phyloP scores from a whole-genome alignment of 2,113 vertebrate species.

The Saccopteryx leptura region DNA sequence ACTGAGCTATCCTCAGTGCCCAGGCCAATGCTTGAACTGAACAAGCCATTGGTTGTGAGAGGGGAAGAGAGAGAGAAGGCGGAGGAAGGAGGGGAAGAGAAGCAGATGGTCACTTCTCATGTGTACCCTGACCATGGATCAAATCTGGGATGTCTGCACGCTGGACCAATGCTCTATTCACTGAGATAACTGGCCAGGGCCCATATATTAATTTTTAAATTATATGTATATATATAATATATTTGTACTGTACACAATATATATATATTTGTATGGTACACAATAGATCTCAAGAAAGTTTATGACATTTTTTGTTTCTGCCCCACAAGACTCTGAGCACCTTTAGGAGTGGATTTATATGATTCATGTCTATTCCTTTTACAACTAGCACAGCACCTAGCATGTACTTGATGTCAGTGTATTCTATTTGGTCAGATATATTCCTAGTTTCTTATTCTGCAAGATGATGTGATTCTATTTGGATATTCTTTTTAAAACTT shows the following conservation, averaged over 20 bases:
- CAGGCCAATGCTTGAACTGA: too few relatives aligned
- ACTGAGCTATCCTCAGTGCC: too few relatives aligned
- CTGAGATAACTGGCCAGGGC: too few relatives aligned
- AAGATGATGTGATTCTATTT: constrained; percentile 31
- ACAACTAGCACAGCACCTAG: not conserved
- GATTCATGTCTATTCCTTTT: not conserved
- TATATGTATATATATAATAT: not conserved
- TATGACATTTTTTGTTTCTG: constrained; percentile 5
- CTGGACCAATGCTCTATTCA: too few relatives aligned
- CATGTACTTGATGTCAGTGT: not conserved
- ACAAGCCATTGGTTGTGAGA: too few relatives aligned
- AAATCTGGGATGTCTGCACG: too few relatives aligned
- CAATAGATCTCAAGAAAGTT: constrained; percentile 11
- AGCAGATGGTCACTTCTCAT: too few relatives aligned
- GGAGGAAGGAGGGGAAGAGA: too few relatives aligned
- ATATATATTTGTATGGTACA: not conserved
- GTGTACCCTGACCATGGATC: too few relatives aligned
- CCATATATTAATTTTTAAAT: not conserved
- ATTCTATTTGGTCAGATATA: constrained; percentile 14
- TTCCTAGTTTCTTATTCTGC: not conserved
- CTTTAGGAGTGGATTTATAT: not conserved
- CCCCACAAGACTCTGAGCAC: not conserved
- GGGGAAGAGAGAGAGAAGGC: too few relatives aligned
- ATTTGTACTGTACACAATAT: too few relatives aligned
- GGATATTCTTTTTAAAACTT: constrained; percentile 18